Evolutionary conservation across 2,113 vertebrate genomes (phyloP), one percentile per base, ranked within the genome.

Genomic region (Paracanthobrama guichenoti): DNA sequence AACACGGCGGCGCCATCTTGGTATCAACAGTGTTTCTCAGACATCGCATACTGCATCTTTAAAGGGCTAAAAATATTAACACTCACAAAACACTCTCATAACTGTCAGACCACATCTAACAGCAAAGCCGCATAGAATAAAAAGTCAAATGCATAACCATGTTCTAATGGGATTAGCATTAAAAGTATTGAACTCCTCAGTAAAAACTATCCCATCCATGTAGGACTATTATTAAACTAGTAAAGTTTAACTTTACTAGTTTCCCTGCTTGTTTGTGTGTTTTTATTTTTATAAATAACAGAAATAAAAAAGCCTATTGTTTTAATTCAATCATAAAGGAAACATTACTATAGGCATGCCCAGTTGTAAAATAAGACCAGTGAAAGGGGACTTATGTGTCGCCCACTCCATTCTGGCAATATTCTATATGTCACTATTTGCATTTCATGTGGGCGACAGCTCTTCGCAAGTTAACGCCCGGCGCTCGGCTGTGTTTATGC

Each of bases 401-500:
- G 26, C 64, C 74, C 14, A 35, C 67, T 81, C 31, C 13, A 42
- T 71, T 67, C 67, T 79, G 81, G 18, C 55, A 46, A 42, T 64
- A 83, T 26, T 67, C 59, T 84, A 35, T 64, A 48, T 79, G 39
- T 86, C 81, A 66, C 46, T 44, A 75, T 81, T 67, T 85, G 66
- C 57, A 62, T 82, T 79, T 73, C 3, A 24, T 57, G 31, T 73
- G 75, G 83, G 79, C 74, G 84, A 87, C 28, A 42, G 67, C 80
- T 53, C 72, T 62, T 50, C 50, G 6, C 31, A 60, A 71, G 66
- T 87, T 83, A 81, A 78, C 73, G 81, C 83, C 78, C 79, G 48
- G 72, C 39, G 22, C 64, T 78, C 83, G 60, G 16, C 81, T 42
- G 81, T 84, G 84, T 80, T 83, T 86, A 62, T 78, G 60, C 81